Evolutionary conservation across 1,140 invertebrate species (phyloP), one percentile per base, ranked within the genome.

Genomic region (Cydia fagiglandana): DNA sequence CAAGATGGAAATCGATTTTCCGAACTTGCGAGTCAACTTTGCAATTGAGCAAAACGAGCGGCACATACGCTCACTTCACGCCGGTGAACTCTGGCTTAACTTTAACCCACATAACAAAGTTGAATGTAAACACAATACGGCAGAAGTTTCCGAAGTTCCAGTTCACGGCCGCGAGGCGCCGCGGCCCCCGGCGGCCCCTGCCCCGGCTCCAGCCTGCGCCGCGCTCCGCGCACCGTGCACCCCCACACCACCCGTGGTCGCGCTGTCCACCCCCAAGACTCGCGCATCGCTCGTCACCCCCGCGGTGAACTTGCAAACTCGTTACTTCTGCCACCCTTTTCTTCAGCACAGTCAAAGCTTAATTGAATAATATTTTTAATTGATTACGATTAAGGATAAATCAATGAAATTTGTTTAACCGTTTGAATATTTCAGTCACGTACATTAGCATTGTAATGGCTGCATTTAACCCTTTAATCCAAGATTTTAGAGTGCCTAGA

Each of bases 71-170:
- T 75, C 64, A 75, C 74, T 75, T 75, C 74, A 75, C 70, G 89
- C 77, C 81, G 85, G 81, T 88, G 88, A 92, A 92, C 91, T 92
- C 89, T 84, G 84, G 86, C 86, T 92, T 91, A 91, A 92, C 91
- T 92, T 92, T 92, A 92, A 92, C 91, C 91, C 89, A 92, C 91
- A 92, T 92, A 92, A 92, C 90, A 91, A 92, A 92, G 91, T 92
- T 92, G 88, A 91, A 91, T 92, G 91, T 92, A 92, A 92, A 91
- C 91, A 92, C 91, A 92, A 91, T 91, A 91, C 88, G 88, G 83
- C 84, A 84, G 85, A 90, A 90, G 88, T 92, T 91, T 90, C 82
- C 87, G 84, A 91, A 90, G 88, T 90, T 87, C 84, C 88, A 86
- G 89, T 91, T 91, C 89, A 91, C 87, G 91, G 91, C 88, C 91